Base-by-base conservation (phyloP, 2,888 invertebrate species). In the Acrobasis consociella region DNA sequence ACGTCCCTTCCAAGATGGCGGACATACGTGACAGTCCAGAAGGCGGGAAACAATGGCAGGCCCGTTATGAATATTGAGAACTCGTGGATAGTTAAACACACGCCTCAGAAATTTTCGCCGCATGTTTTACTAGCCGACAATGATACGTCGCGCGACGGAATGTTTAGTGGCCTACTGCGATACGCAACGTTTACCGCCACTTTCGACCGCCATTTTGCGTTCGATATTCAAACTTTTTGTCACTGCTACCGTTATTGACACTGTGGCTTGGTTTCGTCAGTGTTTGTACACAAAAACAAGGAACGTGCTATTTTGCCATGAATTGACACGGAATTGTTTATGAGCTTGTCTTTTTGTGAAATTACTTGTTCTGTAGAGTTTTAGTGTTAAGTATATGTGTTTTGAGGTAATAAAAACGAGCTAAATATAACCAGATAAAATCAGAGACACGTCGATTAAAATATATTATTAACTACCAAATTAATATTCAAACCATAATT, bases 41-140 rank as follows among this genome's bases (percentile, higher is more conserved):
- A 79, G 82, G 81, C 85, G 83, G 85, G 82, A 87, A 89, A 91
- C 90, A 89, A 90, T 89, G 80, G 84, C 68, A 50, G 70, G 78
- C 72, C 88, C 89, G 91, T 89, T 91, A 91, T 88, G 87, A 89
- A 89, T 91, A 88, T 88, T 86, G 85, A 89, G 81, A 82, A 71
- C 81, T 82, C 73, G 72, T 73, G 81, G 82, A 81, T 82, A 84
- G 84, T 75, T 77, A 80, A 80, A 77, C 71, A 78, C 77, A 82
- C 75, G 79, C 78, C 74, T 80, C 74, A 76, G 76, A 74, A 76
- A 83, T 85, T 87, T 89, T 87, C 78, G 76, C 82, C 75, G 78
- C 80, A 73, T 73, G 75, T 79, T 77, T 67, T 67, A 71, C 72
- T 71, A 67, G 64, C 67, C 46, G 42, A 55, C 67, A 69, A 65